Base-by-base conservation (phyloP, 2,797 vertebrate species). In the Sebastes iracundus region DNA sequence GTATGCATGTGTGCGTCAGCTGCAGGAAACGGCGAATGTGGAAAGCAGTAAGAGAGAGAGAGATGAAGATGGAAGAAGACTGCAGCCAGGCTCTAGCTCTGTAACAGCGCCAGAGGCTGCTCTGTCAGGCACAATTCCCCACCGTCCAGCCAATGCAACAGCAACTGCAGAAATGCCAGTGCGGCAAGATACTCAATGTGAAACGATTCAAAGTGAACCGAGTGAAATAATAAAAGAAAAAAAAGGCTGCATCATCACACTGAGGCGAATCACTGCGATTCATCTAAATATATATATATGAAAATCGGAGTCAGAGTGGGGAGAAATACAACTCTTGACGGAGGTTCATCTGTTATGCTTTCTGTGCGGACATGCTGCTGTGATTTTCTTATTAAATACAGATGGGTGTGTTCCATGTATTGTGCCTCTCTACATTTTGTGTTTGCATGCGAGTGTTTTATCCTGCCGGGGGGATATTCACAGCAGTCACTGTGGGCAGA, bases 101-200 rank as follows among this genome's bases (percentile, higher is more conserved):
- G 79, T 79, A 87, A 85, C 35, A 84, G 77, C 6, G 72, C 92
- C 82, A 73, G 89, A 92, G 86, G 92, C 88, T 77, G 78, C 78
- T 85, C 89, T 89, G 92, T 91, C 89, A 92, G 90, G 87, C 90
- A 80, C 80, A 83, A 90, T 88, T 91, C 91, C 90, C 90, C 82
- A 83, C 69, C 16, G 84, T 89, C 87, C 85, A 89, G 67, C 87
- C 84, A 60, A 82, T 70, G 79, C 81, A 81, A 90, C 75, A 65
- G 75, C 76, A 79, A 84, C 72, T 86, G 80, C 72, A 87, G 85
- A 88, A 90, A 84, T 75, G 87, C 86, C 85, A 81, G 69, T 71
- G 79, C 81, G 68, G 88, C 89, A 87, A 84, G 74, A 89, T 85
- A 89, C 80, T 88, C 84, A 72, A 35, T 77, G 74, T 81, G 81